Conservation (phyloP, 2,113 vertebrate species). For the Willisornis vidua region DNA sequence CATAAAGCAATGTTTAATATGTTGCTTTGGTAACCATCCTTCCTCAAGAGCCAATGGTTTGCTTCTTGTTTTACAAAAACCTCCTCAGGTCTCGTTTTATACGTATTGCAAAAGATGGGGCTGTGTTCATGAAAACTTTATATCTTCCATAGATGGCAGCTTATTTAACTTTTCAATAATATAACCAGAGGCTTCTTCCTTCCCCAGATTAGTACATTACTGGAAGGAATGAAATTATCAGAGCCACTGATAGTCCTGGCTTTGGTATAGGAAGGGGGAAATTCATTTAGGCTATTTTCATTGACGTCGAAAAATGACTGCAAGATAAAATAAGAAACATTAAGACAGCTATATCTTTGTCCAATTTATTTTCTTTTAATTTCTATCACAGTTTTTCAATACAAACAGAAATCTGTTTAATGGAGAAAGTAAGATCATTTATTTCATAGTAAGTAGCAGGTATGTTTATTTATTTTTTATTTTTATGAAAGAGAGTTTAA, state of each 20-base stretch:
- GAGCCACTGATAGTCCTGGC: neutral
- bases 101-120: neutral
- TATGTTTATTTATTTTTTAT: neutral
- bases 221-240: neutral
- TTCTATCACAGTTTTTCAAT: neutral
- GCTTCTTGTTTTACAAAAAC: neutral
- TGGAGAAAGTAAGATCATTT: neutral
- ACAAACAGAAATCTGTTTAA: neutral
- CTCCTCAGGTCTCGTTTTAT: neutral
- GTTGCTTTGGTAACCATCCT: neutral
- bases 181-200: neutral
- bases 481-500: neutral
- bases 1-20: neutral
- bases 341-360: neutral
- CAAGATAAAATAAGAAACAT: neutral
- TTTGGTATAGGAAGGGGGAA: neutral
- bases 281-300: neutral
- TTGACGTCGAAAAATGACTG: neutral
- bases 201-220: neutral
- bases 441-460: neutral
- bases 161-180: constrained; percentile 1
- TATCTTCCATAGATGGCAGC: neutral
- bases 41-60: neutral
- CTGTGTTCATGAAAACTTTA: neutral
- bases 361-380: neutral